These are phyloP conservation scores for Prietella phreatophila DNA, from an alignment of 2,113 vertebrate genomes.

Conservation along the genomic window DNA sequence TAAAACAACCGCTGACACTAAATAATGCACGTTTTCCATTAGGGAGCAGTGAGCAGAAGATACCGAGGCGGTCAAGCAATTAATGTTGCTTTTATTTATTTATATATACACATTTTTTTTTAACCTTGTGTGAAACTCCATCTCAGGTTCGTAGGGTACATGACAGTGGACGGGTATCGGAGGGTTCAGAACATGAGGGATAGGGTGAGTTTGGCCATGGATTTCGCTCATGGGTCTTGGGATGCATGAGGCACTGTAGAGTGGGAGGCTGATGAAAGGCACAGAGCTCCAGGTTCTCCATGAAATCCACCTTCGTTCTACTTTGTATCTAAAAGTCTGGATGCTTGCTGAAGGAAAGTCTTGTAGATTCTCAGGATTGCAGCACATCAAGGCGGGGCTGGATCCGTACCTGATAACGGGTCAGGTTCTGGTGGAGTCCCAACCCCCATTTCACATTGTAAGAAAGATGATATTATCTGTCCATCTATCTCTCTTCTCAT, in stretches of 20 bases:
- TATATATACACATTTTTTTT: no score
- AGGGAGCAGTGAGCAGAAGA: slow-evolving; percentile 33
- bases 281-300: background rate
- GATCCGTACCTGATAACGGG: background rate
- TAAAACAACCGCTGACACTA: slow-evolving; percentile 24
- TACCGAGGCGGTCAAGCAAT: slow-evolving; percentile 27
- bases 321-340: background rate
- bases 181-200: background rate
- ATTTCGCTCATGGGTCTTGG: background rate
- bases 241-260: background rate
- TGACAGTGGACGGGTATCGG: background rate
- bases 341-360: background rate
- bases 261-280: background rate
- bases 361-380: background rate
- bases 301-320: background rate
- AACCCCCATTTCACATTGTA: background rate
- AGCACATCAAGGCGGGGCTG: background rate
- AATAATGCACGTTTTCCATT: slow-evolving; percentile 60
- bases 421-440: background rate
- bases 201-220: background rate
- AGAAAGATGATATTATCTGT: slow-evolving; percentile 35
- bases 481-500: slow-evolving; percentile 52
- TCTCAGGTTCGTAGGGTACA: background rate
- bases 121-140: background rate
- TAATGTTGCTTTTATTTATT: background rate